Evolutionary conservation across 2,113 vertebrate species (phyloP).

Genomic region (Laterallus jamaicensis): DNA sequence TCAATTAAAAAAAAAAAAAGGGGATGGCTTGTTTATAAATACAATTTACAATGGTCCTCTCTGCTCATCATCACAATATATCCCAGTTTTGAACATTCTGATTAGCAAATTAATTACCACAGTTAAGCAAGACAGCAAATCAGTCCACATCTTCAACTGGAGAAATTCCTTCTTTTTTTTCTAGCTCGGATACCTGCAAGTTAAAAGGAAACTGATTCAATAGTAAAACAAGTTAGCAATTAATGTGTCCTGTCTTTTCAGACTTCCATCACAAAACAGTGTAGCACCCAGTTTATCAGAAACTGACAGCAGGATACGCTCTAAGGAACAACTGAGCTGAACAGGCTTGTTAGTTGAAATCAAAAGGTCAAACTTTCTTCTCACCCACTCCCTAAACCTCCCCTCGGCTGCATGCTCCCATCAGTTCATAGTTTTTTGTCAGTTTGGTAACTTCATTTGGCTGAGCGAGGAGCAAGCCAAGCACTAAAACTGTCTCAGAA

Average conservation of each 20-base stretch:
- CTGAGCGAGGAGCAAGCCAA: not conserved
- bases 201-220: not conserved
- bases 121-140: not conserved
- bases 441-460: not conserved
- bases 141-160: constrained; percentile 20
- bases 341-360: not conserved
- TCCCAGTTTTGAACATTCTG: not conserved
- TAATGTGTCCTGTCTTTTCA: not conserved
- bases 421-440: not conserved
- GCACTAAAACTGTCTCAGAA: not conserved
- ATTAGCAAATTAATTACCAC: not conserved
- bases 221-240: not conserved
- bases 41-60: not conserved
- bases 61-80: not conserved
- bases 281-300: not conserved
- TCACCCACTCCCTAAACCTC: not conserved
- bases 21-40: not conserved
- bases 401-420: not conserved
- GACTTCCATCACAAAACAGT: not conserved
- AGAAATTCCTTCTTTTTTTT: constrained; percentile 25
- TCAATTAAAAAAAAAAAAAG: not conserved
- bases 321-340: not conserved
- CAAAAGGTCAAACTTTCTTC: not conserved
- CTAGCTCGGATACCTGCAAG: constrained; percentile 66
- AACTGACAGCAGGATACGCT: not conserved